Evolutionary conservation across 2,113 vertebrate genomes (phyloP).

Genomic region (Octodon degus): DNA sequence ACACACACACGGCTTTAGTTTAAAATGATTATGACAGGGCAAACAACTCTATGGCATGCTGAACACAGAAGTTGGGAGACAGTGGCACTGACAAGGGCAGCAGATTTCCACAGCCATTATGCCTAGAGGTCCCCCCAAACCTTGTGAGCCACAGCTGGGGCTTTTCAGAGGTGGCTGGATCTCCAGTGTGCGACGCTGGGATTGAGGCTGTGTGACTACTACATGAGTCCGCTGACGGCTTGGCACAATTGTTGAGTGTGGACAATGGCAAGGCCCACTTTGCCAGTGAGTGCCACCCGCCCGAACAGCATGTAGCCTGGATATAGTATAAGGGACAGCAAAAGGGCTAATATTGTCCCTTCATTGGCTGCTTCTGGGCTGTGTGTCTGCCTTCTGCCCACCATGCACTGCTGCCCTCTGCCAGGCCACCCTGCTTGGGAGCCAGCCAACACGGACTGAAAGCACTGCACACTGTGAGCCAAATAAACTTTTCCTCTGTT

Average conservation of each 20-base stretch:
- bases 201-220: neutral
- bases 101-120: neutral
- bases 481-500: neutral
- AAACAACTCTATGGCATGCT: neutral
- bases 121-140: neutral
- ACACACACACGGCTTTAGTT: neutral
- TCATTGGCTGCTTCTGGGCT: neutral
- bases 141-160: neutral
- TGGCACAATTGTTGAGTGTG: neutral
- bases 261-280: neutral
- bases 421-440: neutral
- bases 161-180: neutral
- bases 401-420: neutral
- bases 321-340: neutral
- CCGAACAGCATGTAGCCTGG: neutral
- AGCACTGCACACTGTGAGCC: neutral
- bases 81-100: neutral
- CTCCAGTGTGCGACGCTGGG: neutral
- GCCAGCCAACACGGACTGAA: neutral
- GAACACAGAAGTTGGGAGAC: neutral
- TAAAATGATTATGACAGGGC: neutral
- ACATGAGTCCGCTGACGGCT: neutral
- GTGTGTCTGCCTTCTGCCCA: neutral
- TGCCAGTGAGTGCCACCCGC: neutral
- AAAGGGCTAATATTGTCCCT: neutral